A percentile compares a stretch with the other conserved stretches of the same genome.
These are phyloP conservation scores for Clusia tigrina DNA, from an alignment of 2,888 invertebrate species.

Conservation along the genomic window DNA sequence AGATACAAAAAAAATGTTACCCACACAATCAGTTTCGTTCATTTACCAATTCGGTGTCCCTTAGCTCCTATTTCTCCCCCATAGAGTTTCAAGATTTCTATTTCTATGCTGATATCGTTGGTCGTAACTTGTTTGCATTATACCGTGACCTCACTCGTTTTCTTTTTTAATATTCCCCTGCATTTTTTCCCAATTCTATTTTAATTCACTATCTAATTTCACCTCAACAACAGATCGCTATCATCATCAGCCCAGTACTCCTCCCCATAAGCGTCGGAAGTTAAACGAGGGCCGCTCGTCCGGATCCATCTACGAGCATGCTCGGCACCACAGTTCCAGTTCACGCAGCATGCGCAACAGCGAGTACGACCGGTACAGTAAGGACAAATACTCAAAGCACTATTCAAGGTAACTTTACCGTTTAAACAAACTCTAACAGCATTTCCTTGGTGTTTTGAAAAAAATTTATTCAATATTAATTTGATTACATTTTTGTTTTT, in stretches of 20 bases:
- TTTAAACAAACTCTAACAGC: no score
- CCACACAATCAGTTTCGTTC: no score
- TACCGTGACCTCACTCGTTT: no score
- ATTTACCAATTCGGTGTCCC: no score
- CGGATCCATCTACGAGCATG: slow-evolving; percentile 45
- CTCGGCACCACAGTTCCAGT: slow-evolving; percentile 46
- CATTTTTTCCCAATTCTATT: slow-evolving; percentile 7
- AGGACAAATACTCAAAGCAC: slow-evolving; percentile 55
- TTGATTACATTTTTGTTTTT: no score
- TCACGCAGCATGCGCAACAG: slow-evolving; percentile 30
- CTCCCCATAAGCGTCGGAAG: slow-evolving; percentile 63
- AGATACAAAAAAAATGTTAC: no score
- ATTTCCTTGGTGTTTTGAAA: not conserved
- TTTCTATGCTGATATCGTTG: no score
- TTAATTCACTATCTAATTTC: not conserved
- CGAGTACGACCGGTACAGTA: slow-evolving; percentile 56
- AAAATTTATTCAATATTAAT: not conserved
- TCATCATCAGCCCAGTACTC: slow-evolving; percentile 58
- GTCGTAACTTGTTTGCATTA: no score
- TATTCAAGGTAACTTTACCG: slow-evolving; percentile 49
- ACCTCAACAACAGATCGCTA: slow-evolving; percentile 49
- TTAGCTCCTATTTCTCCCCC: no score
- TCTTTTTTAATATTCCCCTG: not conserved
- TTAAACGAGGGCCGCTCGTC: slow-evolving; percentile 44
- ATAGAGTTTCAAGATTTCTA: no score